These are phyloP conservation scores for Sinella curviseta DNA, from an alignment of 1,140 invertebrate genomes.

Conservation along the genomic window DNA sequence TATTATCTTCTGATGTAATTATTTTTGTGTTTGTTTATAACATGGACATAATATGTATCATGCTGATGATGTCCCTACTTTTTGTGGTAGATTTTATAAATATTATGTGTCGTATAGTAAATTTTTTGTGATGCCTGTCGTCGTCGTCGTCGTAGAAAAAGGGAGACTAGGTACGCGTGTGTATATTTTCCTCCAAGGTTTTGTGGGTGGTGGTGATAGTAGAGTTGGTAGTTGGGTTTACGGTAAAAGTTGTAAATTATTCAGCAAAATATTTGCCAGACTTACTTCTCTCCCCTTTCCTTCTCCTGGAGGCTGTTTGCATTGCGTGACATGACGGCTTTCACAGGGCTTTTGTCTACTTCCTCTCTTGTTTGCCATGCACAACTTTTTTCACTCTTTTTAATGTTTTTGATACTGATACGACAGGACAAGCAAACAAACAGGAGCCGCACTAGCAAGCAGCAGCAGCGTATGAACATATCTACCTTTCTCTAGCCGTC, in stretches of 20 bases:
- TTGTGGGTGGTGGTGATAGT: neutral
- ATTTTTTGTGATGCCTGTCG: too few species aligned
- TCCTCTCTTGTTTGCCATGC: neutral
- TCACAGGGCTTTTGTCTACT: constrained; percentile 3
- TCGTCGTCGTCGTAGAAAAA: too few species aligned
- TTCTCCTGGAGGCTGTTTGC: constrained; percentile 18
- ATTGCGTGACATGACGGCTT: constrained; percentile 19
- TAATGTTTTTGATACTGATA: constrained; percentile 13
- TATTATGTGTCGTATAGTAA: too few species aligned
- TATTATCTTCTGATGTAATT: too few species aligned
- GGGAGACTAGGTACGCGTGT: too few species aligned
- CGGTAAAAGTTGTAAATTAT: constrained; percentile 4
- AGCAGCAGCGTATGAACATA: neutral
- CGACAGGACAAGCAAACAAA: neutral
- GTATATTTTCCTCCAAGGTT: too few species aligned
- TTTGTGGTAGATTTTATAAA: too few species aligned
- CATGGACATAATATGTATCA: too few species aligned
- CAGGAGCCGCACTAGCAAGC: neutral
- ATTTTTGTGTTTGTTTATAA: too few species aligned
- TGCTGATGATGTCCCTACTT: too few species aligned
- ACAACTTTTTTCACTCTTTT: neutral
- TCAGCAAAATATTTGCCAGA: constrained; percentile 26
- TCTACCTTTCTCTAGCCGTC: too few species aligned
- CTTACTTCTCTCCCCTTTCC: neutral
- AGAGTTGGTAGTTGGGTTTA: neutral